Evolutionary conservation across 2,797 vertebrate species (phyloP).

Genomic region (Crypturellus tataupa): DNA sequence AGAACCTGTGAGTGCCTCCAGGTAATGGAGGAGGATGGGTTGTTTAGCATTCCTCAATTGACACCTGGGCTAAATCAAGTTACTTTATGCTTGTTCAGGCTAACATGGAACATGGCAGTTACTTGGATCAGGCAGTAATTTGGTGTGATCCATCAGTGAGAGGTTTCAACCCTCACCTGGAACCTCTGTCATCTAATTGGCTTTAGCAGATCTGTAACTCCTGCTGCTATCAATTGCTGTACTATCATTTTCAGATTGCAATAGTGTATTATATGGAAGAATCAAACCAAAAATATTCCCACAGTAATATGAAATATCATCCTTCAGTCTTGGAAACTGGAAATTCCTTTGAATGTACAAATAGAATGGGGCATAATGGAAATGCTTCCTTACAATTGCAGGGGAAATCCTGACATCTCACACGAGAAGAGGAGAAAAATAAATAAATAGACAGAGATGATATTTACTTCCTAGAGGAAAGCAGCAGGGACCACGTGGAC

Average conservation of each 20-base stretch:
- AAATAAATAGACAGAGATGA: background rate
- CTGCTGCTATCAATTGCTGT: background rate
- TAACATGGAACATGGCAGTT: background rate
- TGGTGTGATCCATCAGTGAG: background rate
- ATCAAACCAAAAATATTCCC: background rate
- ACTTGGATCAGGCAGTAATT: background rate
- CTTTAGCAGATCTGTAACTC: background rate
- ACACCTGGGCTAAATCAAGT: background rate
- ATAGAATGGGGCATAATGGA: background rate
- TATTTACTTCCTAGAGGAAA: background rate
- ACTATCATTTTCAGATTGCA: background rate
- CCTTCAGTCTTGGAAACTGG: background rate
- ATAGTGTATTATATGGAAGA: background rate
- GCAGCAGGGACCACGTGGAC: background rate
- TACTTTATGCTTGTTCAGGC: background rate
- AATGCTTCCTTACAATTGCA: background rate
- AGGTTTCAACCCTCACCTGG: background rate
- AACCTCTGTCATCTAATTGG: background rate
- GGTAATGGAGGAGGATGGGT: background rate
- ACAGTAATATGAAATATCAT: background rate
- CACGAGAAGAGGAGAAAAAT: fast-evolving
- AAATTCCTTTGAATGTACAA: background rate
- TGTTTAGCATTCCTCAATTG: background rate
- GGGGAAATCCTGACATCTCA: background rate
- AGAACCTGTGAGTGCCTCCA: background rate